A percentile compares a stretch with the other conserved stretches of the same genome.
Evolutionary conservation across 2,888 invertebrate genomes (phyloP).

Genomic region (Tipula vernalis): DNA sequence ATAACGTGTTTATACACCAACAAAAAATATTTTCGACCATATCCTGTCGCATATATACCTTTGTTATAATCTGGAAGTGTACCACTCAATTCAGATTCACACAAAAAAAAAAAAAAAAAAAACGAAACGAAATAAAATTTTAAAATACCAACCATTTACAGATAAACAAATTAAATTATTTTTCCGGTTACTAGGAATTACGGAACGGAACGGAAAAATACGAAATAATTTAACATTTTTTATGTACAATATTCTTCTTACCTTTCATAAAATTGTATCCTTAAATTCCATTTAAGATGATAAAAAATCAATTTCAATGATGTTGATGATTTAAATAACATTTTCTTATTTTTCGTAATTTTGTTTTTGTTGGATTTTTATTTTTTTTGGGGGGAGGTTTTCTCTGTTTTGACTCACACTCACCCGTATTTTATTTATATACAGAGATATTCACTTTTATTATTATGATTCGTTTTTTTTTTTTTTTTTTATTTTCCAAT

Average conservation of each 20-base stretch:
- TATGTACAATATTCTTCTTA: not conserved
- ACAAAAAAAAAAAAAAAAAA: not conserved
- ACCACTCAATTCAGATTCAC: not conserved
- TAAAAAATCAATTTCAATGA: constrained; percentile 4
- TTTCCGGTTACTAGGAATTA: not conserved
- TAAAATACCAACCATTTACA: not conserved
- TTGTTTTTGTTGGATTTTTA: not conserved
- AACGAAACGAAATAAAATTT: not conserved
- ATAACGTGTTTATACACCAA: no score
- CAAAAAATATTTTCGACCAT: no score
- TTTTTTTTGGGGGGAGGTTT: not conserved
- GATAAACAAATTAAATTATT: not conserved
- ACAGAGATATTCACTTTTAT: not conserved
- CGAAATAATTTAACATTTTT: not conserved
- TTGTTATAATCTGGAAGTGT: not conserved
- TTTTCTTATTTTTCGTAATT: not conserved
- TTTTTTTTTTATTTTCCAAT: not conserved
- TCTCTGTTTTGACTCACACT: not conserved
- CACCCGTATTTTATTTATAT: not conserved
- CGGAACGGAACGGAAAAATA: not conserved
- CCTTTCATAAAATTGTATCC: not conserved
- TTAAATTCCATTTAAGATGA: not conserved
- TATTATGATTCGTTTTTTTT: not conserved
- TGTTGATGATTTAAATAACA: not conserved
- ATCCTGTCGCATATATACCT: not conserved